Base-by-base conservation (phyloP, 2,113 vertebrate species). In the Phalacrocorax aristotelis region DNA sequence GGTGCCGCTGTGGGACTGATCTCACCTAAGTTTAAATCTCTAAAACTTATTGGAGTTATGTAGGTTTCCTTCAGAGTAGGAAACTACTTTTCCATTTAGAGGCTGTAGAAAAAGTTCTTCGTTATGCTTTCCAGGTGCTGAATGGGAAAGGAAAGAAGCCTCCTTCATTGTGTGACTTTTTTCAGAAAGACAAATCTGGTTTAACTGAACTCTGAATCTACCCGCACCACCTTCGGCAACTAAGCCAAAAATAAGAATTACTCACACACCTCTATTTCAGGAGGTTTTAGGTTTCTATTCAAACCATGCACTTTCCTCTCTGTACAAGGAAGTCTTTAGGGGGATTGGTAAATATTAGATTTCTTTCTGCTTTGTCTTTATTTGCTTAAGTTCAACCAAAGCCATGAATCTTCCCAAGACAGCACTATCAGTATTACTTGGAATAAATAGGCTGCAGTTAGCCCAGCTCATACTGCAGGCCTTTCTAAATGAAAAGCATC, bases 341-440 rank as follows among this genome's bases (percentile, higher is more conserved):
- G 49, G 17, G 5, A 66, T 0, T 40, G 40, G 74, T 51, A 93
- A 81, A 76, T 46, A 40, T 4, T 13, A 32, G 52, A 55, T 62
- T 66, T 81, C 64, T 36, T 84, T 40, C 69, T 84, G 29, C 32
- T 85, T 52, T 72, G n/a, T 51, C 77, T 82, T 60, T 42, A 58
- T 83, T 58, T 72, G 48, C 51, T 64, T 71, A 51, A 49, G 68
- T 27, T 49, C n/a, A 23, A 65, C 6, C 49, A 38, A 42, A 83
- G 40, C 15, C 6, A 12, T 1, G 9, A 23, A 15, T 23, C 42
- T 44, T 88, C 62, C 29, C 46, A 14, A 32, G 68, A 30, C 2
- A 61, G 32, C 2, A 1, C 66, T 34, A 8, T 10, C 5, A 1
- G 26, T 13, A 16, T 25, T 3, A 15, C 13, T 29, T 18, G 46